phyloP scores from a whole-genome alignment of 2,888 invertebrate species.

The Priocnemis perturbator region DNA sequence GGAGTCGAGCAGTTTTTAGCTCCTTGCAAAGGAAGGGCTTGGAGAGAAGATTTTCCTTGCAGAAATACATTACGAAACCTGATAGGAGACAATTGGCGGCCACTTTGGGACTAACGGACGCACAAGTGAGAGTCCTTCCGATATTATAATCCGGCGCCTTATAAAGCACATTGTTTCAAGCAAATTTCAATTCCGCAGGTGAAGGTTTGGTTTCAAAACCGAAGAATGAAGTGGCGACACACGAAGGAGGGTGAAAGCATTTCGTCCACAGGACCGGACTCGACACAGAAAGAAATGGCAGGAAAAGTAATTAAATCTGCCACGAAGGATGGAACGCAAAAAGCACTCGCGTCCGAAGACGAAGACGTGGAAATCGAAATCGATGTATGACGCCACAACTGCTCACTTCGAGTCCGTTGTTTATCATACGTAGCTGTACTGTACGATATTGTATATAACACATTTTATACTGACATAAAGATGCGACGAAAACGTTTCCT shows the following conservation, averaged over 20 bases:
- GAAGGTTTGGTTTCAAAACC: conserved; percentile 95
- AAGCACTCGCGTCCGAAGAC: conserved; percentile 36
- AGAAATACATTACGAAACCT: conserved; percentile 97
- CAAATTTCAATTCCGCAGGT: conserved; percentile 77
- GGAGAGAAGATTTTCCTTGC: conserved; percentile 93
- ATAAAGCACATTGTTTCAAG: not conserved
- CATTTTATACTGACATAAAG: conserved; percentile 1
- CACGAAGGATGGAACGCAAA: conserved; percentile 17
- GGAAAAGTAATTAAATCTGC: conserved; percentile 33
- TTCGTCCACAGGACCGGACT: conserved; percentile 45
- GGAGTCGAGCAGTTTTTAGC: conserved; percentile 97
- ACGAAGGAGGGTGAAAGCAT: conserved; percentile 79
- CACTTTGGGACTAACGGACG: conserved; percentile 93
- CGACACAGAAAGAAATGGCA: conserved; percentile 52
- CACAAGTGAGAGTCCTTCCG: conserved; percentile 82
- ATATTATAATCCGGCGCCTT: not conserved
- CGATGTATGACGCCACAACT: conserved; percentile 50
- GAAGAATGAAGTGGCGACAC: conserved; percentile 93
- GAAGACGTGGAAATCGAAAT: conserved; percentile 66
- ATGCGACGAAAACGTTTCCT: not conserved
- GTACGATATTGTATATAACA: no score
- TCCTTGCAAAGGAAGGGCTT: conserved; percentile 95
- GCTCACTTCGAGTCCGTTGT: no score
- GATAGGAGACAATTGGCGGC: conserved; percentile 94
- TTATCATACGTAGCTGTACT: no score